Evolutionary conservation across 2,888 invertebrate species (phyloP).

Genomic region (Trisateles emortualis): DNA sequence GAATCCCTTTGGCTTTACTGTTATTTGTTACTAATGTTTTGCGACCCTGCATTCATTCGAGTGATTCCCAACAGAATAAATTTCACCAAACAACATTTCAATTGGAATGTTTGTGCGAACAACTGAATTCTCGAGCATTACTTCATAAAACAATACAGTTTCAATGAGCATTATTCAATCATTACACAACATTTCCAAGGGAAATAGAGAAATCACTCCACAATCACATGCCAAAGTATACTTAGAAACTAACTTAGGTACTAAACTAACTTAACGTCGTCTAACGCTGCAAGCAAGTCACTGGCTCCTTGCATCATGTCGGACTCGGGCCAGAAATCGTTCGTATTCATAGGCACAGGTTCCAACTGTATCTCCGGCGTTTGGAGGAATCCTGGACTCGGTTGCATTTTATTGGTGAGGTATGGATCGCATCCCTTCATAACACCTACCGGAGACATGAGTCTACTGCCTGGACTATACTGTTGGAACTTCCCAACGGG

Average conservation of each 20-base stretch:
- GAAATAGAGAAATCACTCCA: constrained; percentile 62
- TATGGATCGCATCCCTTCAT: constrained; percentile 77
- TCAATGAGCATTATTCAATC: constrained; percentile 40
- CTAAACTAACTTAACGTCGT: constrained; percentile 77
- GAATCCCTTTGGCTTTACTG: constrained; percentile 65
- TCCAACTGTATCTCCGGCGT: constrained; percentile 68
- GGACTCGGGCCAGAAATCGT: constrained; percentile 75
- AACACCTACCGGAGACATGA: constrained; percentile 65
- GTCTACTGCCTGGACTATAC: constrained; percentile 66
- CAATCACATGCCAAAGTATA: constrained; percentile 28
- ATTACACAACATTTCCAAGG: constrained; percentile 43
- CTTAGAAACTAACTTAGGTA: constrained; percentile 15
- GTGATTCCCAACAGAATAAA: constrained; percentile 68
- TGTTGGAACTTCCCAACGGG: constrained; percentile 70
- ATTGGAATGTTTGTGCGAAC: constrained; percentile 55
- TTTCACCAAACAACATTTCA: constrained; percentile 40
- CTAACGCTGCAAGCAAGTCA: constrained; percentile 75
- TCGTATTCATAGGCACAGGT: constrained; percentile 59
- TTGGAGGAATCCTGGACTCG: constrained; percentile 71
- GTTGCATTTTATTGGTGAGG: constrained; percentile 75
- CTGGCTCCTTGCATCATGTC: constrained; percentile 73
- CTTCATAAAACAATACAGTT: constrained; percentile 10
- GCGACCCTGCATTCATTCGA: constrained; percentile 69
- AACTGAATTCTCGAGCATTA: constrained; percentile 6
- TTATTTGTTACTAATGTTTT: constrained; percentile 56